phyloP scores from a whole-genome alignment of 2,888 invertebrate species.

The Fragum sueziense region DNA sequence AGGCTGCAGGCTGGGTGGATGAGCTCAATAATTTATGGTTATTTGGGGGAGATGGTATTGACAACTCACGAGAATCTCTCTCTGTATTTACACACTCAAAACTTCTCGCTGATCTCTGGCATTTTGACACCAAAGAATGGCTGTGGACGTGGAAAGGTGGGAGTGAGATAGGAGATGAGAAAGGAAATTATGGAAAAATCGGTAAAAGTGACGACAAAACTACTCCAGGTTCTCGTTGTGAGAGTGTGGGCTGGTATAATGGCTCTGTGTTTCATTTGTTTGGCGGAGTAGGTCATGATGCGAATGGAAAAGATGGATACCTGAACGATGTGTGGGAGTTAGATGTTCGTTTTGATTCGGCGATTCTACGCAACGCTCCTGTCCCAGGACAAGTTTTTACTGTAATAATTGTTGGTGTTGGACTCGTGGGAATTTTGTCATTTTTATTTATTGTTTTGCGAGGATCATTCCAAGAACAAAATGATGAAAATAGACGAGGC shows the following conservation, averaged over 20 bases:
- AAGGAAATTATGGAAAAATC: conserved; percentile 55
- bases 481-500: conserved; percentile 3
- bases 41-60: conserved; percentile 74
- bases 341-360: conserved; percentile 58
- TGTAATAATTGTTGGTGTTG: conserved; percentile 43
- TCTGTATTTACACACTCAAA: conserved; percentile 59
- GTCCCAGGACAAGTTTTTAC: conserved; percentile 44
- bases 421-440: conserved; percentile 30
- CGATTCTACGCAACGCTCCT: conserved; percentile 39
- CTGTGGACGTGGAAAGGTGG: conserved; percentile 74
- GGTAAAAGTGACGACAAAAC: conserved; percentile 48
- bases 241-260: conserved; percentile 56
- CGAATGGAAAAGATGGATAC: conserved; percentile 62
- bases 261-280: conserved; percentile 63
- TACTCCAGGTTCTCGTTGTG: conserved; percentile 67
- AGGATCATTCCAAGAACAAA: neutral
- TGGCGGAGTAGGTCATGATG: conserved; percentile 73
- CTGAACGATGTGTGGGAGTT: conserved; percentile 72
- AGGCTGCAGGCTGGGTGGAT: conserved; percentile 68
- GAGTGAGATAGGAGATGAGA: conserved; percentile 57
- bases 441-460: conserved; percentile 7
- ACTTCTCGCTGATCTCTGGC: conserved; percentile 71
- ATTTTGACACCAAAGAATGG: conserved; percentile 53
- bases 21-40: conserved; percentile 68
- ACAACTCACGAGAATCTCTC: conserved; percentile 48